phyloP scores from a whole-genome alignment of 2,797 vertebrate species.

The Macroramphosus scolopax region DNA sequence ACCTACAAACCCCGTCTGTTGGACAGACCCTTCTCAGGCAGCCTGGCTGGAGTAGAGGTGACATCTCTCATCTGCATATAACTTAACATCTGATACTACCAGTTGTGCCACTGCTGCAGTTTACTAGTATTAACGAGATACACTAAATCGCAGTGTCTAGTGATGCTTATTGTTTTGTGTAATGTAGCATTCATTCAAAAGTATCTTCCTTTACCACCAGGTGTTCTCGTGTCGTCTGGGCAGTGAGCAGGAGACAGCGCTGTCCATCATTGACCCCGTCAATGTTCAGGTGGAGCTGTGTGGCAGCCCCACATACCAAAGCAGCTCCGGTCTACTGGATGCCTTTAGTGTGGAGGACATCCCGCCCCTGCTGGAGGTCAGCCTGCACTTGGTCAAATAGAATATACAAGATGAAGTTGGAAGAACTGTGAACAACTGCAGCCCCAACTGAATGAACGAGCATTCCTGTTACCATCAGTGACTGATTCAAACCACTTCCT shows the following conservation, averaged over 20 bases:
- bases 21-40: constrained; percentile 94
- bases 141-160: no score
- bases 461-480: no score
- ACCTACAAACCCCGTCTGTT: constrained; percentile 93
- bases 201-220: constrained; percentile 60
- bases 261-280: constrained; percentile 96
- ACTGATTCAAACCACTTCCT: no score
- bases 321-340: constrained; percentile 90
- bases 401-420: no score
- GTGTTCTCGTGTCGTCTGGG: constrained; percentile 95
- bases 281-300: constrained; percentile 93
- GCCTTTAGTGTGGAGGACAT: constrained; percentile 97
- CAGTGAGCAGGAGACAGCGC: constrained; percentile 91
- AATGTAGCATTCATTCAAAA: background rate
- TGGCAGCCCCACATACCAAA: constrained; percentile 91
- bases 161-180: no score
- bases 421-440: no score
- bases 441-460: no score
- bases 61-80: constrained; percentile 18
- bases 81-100: background rate
- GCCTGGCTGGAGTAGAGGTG: constrained; percentile 93
- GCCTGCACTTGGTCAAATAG: constrained; percentile 7
- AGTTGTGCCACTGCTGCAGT: no score
- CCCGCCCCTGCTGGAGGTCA: constrained; percentile 93
- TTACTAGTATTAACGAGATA: no score